phyloP scores from a whole-genome alignment of 2,888 invertebrate genomes.

The Drosophila planitibia region DNA sequence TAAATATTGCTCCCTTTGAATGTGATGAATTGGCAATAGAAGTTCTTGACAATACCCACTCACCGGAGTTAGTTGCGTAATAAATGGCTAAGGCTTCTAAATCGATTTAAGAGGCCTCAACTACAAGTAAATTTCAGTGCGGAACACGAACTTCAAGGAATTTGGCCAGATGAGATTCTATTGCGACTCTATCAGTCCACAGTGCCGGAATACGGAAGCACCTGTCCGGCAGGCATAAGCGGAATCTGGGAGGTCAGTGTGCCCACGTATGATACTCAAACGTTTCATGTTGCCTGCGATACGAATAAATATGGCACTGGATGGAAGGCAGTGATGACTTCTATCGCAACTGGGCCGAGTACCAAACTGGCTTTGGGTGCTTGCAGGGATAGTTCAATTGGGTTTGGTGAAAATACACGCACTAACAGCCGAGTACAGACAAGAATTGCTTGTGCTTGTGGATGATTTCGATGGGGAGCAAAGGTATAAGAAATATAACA shows the following conservation, averaged over 20 bases:
- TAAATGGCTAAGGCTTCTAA: neutral
- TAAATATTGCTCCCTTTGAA: too few relatives aligned
- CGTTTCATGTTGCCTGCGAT: slow-evolving; percentile 51
- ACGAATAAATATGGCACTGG: slow-evolving; percentile 18
- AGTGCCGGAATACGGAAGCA: neutral
- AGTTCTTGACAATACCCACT: neutral
- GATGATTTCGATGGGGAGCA: slow-evolving; percentile 14
- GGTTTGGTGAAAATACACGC: slow-evolving; percentile 23
- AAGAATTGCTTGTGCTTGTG: slow-evolving; percentile 41
- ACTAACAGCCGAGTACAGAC: slow-evolving; percentile 25
- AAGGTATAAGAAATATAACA: slow-evolving; percentile 25
- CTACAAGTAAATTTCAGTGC: neutral
- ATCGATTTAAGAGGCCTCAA: neutral
- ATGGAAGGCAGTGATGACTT: slow-evolving; percentile 56
- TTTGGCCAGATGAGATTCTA: neutral
- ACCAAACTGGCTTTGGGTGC: slow-evolving; percentile 40
- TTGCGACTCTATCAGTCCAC: neutral
- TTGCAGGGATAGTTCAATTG: slow-evolving; percentile 46
- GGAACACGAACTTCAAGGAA: neutral
- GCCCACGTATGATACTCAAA: slow-evolving; percentile 23
- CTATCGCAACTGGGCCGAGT: slow-evolving; percentile 27
- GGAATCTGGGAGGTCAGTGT: slow-evolving; percentile 18
- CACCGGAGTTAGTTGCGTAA: neutral
- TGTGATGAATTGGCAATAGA: too few relatives aligned
- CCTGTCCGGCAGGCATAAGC: slow-evolving; percentile 22